Evolutionary conservation across 2,888 invertebrate genomes (phyloP), one percentile per base, ranked within the genome.

Genomic region (Platycnemis pennipes): DNA sequence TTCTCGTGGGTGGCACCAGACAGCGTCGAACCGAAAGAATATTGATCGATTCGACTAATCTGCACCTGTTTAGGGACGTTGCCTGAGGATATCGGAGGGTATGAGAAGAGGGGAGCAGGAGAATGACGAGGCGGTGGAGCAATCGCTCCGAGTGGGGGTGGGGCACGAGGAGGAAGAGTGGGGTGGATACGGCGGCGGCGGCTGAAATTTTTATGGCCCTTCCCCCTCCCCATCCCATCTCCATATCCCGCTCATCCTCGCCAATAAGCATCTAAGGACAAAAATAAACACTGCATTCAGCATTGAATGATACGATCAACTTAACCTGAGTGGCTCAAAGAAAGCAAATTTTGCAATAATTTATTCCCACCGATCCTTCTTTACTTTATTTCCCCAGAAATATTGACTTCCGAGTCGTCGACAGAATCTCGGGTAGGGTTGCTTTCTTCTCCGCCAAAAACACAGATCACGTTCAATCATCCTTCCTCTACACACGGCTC

Each of bases 231-330:
- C 37, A 16, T n/a, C 77, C 77, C 22, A 31, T 16, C 37, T 37
- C n/a, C 31, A 31, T 8, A 26, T 26, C 37, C 77, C 77, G 11
- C 77, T 77, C 77, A 77, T 77, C 77, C 37, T 77, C 77, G 37
- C 77, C 77, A 77, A 77, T 77, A 77, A 77, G 77, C 77, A 77
- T 77, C 77, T 26, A n/a, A 16, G 37, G 77, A 37, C 37, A 37
- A 77, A 77, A 77, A 77, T 31, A 77, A 77, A 77, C 77, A 77
- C 77, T 26, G 77, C 31, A 37, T 77, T 77, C 31, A 31, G 77
- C 37, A 77, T 77, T 77, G 77, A 77, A 77, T 77, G 77, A 77
- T 77, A 77, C n/a, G 77, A 77, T 77, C 77, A 26, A 77, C 77
- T 77, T 77, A 77, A n/a, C 37, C 77, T 11, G 77, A 77, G 77